These are phyloP conservation scores for Sylvia atricapilla DNA, from an alignment of 2,113 vertebrate species.

Conservation along the genomic window DNA sequence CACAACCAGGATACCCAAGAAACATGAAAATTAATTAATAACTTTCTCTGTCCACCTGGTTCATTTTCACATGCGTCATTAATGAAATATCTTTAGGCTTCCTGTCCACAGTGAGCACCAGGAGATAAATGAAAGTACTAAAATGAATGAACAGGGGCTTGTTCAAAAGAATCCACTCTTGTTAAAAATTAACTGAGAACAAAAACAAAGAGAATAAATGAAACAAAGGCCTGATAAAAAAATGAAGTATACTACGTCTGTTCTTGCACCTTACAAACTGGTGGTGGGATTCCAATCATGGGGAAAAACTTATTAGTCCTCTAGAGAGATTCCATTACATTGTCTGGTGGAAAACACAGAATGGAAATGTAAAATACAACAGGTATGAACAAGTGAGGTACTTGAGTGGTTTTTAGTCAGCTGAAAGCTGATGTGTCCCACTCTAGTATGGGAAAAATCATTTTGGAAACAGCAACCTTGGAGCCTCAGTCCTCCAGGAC, in stretches of 20 bases:
- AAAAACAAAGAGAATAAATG: slow-evolving; percentile 16
- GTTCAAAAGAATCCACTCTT: not conserved
- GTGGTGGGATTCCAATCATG: not conserved
- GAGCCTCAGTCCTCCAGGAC: not conserved
- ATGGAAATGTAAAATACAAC: not conserved
- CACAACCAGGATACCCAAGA: not conserved
- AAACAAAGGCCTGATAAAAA: not conserved
- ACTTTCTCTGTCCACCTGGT: not conserved
- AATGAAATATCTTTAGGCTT: slow-evolving; percentile 16
- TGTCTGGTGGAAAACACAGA: not conserved
- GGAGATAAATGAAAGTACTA: not conserved
- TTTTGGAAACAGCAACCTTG: not conserved
- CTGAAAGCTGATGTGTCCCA: not conserved
- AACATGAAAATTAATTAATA: not conserved
- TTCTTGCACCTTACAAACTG: not conserved
- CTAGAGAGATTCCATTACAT: not conserved
- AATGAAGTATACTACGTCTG: not conserved
- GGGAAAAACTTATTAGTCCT: not conserved
- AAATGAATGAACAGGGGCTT: not conserved
- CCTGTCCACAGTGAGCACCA: not conserved
- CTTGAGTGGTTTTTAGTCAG: not conserved
- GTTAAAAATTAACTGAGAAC: slow-evolving; percentile 8
- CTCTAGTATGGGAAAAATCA: not conserved
- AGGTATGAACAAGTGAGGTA: not conserved
- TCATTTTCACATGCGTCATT: not conserved